Percentiles rank a stretch among this genome's conserved stretches.
These are phyloP conservation scores for Anas bahamensis DNA, from an alignment of 2,797 vertebrate genomes.

Conservation along the genomic window DNA sequence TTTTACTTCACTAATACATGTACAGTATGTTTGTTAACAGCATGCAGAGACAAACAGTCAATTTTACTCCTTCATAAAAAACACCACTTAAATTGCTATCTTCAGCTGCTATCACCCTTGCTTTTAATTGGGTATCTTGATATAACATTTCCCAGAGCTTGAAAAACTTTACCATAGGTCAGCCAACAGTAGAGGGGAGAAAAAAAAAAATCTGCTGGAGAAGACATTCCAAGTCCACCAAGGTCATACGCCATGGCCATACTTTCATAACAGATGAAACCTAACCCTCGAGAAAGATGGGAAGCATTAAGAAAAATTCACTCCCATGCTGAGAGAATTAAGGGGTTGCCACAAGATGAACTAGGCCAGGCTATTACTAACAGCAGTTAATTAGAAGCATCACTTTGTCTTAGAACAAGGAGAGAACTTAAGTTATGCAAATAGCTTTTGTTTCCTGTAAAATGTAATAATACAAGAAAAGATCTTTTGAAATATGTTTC, in stretches of 20 bases:
- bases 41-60: background rate
- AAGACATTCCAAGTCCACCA: background rate
- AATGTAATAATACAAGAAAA: background rate
- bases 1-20: background rate
- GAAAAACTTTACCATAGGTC: background rate
- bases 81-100: background rate
- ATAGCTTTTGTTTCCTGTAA: background rate
- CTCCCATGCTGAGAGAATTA: background rate
- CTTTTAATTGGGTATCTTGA: background rate
- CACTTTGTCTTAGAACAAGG: background rate
- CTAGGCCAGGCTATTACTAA: background rate
- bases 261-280: background rate
- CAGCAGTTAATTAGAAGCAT: background rate
- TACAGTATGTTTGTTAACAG: background rate
- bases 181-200: accelerated
- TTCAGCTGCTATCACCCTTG: background rate
- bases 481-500: background rate
- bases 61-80: background rate
- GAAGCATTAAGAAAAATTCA: background rate
- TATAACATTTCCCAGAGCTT: background rate
- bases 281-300: background rate
- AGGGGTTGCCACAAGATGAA: background rate
- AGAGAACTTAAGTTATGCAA: background rate
- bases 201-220: background rate
- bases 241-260: background rate